Base-by-base conservation (phyloP, 2,888 invertebrate species). In the Folsomia manolachei region DNA sequence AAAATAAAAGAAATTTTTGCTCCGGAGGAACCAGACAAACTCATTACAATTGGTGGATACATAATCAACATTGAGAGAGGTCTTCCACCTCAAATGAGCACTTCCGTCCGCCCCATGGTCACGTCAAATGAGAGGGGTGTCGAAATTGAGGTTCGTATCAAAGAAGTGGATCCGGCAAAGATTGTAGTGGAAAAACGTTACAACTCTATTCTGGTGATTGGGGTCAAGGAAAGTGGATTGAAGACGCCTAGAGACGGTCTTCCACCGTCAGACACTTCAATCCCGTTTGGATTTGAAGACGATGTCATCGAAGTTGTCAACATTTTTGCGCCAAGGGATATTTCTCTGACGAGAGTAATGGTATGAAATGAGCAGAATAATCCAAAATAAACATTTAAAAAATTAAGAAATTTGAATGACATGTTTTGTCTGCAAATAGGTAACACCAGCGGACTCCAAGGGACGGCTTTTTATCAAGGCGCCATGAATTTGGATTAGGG, bases 1-100 rank as follows among this genome's bases (percentile, higher is more conserved):
- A 56, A 56, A 56, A 4, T 21, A 56, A 7, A n/a, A 56, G 56
- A 56, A 14, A 21, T 19, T 19, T 19, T 56, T 21, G 18, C 56
- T 2, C 7, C n/a, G n/a, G 64, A 27, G 11, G 25, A 18, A 52
- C 67, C 66, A 1, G 73, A 73, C 25, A 73, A 73, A 27, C 26
- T 71, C 1, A 51, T 73, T 1, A 73, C 73, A 0, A 64, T 73
- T n/a, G 73, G 73, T n/a, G 73, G 71, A 7, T 71, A 73, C 25
- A 71, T 73, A 9, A 64, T 73, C 19, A 73, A 67, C 26, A 24
- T 73, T 19, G 71, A 71, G 52, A 21, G 52, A 27, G 14, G 21
- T 1, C 19, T 23, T 9, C 23, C 24, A n/a, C 52, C 60, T n/a
- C 21, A 67, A n/a, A 63, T 73, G 4, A 63, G 24, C 19, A 64